phyloP scores from a whole-genome alignment of 1,140 invertebrate genomes.

The Drosophila yakuba region DNA sequence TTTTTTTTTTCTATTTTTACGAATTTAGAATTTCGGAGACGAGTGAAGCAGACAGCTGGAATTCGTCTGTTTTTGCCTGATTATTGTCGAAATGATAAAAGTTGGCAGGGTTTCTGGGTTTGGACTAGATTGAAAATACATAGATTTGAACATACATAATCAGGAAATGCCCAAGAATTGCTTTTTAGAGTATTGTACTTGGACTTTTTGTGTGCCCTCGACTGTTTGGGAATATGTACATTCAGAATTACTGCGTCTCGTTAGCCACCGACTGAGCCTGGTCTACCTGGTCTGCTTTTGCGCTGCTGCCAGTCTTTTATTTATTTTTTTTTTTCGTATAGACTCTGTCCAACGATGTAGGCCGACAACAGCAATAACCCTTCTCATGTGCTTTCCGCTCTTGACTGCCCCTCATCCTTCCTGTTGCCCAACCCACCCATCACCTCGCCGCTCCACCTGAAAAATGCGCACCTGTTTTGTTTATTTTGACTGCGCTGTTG shows the following conservation, averaged over 20 bases:
- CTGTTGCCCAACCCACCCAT: background rate
- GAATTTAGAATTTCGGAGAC: constrained; percentile 21
- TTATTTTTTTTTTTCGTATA: constrained; percentile 33
- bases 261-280: constrained; percentile 57
- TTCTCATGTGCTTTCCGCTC: constrained; percentile 7
- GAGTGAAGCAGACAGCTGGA: constrained; percentile 11
- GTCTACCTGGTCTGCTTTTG: constrained; percentile 26
- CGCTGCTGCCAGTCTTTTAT: constrained; percentile 25
- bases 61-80: background rate
- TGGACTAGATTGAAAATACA: background rate
- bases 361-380: constrained; percentile 60
- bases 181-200: too few relatives aligned
- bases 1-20: constrained; percentile 13
- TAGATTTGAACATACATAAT: background rate
- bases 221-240: constrained; percentile 27
- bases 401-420: background rate
- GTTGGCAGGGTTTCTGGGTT: too few relatives aligned
- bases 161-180: too few relatives aligned
- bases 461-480: constrained; percentile 80
- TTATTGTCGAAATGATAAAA: too few relatives aligned
- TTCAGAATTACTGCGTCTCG: constrained; percentile 67
- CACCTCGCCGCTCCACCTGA: constrained; percentile 22
- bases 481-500: constrained; percentile 67
- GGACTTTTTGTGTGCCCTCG: background rate
- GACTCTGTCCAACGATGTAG: constrained; percentile 57